Evolutionary conservation across 2,888 invertebrate species (phyloP), one percentile per base, ranked within the genome.

Genomic region (Matsumyia berberina): DNA sequence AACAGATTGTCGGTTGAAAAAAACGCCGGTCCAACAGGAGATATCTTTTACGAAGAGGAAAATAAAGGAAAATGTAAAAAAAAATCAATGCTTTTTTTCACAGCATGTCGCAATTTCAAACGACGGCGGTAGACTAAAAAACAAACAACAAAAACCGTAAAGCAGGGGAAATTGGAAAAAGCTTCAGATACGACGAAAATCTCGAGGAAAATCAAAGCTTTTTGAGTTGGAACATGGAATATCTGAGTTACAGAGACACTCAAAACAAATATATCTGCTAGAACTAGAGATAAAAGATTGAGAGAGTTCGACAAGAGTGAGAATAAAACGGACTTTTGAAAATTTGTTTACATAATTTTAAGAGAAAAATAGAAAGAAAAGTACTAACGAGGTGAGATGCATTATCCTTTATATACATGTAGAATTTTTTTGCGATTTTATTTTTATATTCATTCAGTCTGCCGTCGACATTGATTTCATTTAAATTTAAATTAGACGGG

Each of bases 51-150:
- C 24, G 15, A 44, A 44, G 37, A 62, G 37, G 33, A 19, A 53
- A 64, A 70, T n/a, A 6, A 39, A 7, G 8, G 11, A 17, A 62
- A 58, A 37, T 64, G 57, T 53, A 73, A 64, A 57, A 42, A 46
- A 2, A 53, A 49, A 49, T 57, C 78, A n/a, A 49, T 37, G 42
- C 11, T 31, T 67, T 77, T 44, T 72, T 57, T 79, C 69, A 73
- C 57, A 85, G 55, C 69, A 80, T 79, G 79, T 81, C 85, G 70
- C 76, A 74, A 79, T 67, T 76, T 85, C 85, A 80, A 76, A 74
- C 49, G 62, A 64, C 74, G 74, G 66, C 83, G 73, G 74, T 62
- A 80, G 79, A 85, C 83, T 80, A 85, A 80, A 55, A 60, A 69
- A 85, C 33, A 85, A 64, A 72, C 66, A 82, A 82, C 72, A 82